Base-by-base conservation (phyloP, 35 echinoderm and acorn worm genomes). In the Lytechinus variegatus region DNA sequence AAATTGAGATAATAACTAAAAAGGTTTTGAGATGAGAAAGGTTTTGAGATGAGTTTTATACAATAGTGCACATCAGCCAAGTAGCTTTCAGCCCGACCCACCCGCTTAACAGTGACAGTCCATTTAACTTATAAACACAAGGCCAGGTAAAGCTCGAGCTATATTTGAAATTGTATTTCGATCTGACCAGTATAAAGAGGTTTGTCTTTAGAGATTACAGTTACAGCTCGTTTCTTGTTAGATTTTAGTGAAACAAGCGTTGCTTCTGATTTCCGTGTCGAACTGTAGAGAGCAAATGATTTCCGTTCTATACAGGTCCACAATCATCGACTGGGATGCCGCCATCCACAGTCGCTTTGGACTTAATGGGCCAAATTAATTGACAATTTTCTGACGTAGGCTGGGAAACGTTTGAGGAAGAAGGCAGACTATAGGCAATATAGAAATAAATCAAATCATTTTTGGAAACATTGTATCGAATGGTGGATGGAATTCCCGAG, bases 1-100 rank as follows among this genome's bases (percentile, higher is more conserved):
- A 90, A 54, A 90, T 90, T 90, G 88, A 90, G 88, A 90, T 90
- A 90, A 90, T 90, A 19, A 90, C 28, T 90, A 90, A 90, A 90
- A 90, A 90, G 88, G 88, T 90, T 90, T 90, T 54, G 28, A 21
- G 88, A 90, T 90, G 88, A 54, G 13, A 90, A 90, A 90, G 88
- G 88, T 90, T 90, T 90, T 54, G 28, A 21, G 88, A 90, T 90
- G 88, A 54, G 13, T 28, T 27, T 90, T 90, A 90, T 90, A 52
- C 28, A 54, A 52, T 14, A 90, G 27, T 44, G n/a, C 27, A 21
- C 88, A 54, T 9, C 88, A 33, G 52, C 9, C 88, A 6, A 21
- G 16, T 52, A 90, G 16, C 52, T 21, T 71, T 79, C n/a, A 24
- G 0, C 56, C 21, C 19, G 66, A 5, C 16, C n/a, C 16, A 24